phyloP scores from a whole-genome alignment of 2,797 vertebrate genomes.

The Schizopygopsis pylzovi region DNA sequence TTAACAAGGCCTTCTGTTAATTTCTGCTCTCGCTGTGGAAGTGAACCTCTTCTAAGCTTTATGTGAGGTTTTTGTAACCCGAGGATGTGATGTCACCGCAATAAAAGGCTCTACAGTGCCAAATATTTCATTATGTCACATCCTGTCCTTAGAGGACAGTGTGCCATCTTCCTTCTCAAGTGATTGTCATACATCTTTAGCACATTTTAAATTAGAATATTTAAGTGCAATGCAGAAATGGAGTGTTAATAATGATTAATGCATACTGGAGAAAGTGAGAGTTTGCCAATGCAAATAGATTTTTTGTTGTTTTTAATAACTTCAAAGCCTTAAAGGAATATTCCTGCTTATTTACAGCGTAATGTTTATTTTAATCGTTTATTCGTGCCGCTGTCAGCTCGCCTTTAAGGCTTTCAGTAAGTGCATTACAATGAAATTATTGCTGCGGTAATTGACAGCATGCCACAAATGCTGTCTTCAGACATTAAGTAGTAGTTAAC shows the following conservation, averaged over 20 bases:
- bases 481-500: conserved; percentile 17
- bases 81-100: conserved; percentile 27
- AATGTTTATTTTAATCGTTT: conserved; percentile 43
- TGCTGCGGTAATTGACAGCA: conserved; percentile 19
- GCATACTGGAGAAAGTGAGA: conserved; percentile 15
- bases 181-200: conserved; percentile 36
- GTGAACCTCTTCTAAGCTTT: conserved; percentile 8
- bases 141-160: conserved; percentile 37
- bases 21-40: conserved; percentile 13
- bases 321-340: conserved; percentile 38
- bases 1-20: conserved; percentile 31
- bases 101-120: conserved; percentile 24
- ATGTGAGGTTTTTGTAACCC: conserved; percentile 1
- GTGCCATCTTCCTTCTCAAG: conserved; percentile 21
- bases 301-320: conserved; percentile 34
- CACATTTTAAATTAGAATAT: conserved; percentile 37
- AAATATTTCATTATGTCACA: conserved; percentile 21
- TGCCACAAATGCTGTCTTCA: conserved; percentile 25
- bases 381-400: conserved; percentile 28
- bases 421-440: conserved; percentile 28
- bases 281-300: conserved; percentile 25
- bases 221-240: conserved; percentile 23
- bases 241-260: conserved; percentile 47
- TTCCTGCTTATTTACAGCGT: conserved; percentile 34
- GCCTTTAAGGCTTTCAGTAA: conserved; percentile 31